Evolutionary conservation across 1,140 invertebrate genomes (phyloP).

Genomic region (Orchestia grillus): DNA sequence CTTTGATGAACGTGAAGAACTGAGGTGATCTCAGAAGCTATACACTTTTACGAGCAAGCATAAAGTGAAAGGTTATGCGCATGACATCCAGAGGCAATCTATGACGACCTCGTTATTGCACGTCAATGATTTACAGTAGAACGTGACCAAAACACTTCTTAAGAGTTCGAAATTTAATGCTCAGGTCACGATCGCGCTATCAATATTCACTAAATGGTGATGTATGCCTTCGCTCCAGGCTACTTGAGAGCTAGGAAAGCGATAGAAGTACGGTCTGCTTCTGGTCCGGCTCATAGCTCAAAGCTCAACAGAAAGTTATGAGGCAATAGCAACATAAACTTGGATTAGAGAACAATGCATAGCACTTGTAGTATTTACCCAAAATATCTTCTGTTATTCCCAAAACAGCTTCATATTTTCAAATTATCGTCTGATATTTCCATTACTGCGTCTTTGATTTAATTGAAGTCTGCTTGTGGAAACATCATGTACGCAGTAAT

Average conservation of each 20-base stretch:
- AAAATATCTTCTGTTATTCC: too few species aligned
- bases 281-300: too few species aligned
- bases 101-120: neutral
- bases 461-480: too few species aligned
- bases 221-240: neutral
- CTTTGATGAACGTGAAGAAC: neutral
- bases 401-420: too few species aligned
- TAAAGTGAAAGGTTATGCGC: neutral
- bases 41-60: neutral
- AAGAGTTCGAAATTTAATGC: neutral
- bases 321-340: too few species aligned
- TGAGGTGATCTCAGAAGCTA: neutral
- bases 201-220: constrained; percentile 9
- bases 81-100: neutral
- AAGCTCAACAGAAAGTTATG: neutral
- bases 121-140: neutral
- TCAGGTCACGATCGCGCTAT: neutral
- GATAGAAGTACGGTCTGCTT: neutral
- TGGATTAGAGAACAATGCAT: too few species aligned
- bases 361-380: too few species aligned
- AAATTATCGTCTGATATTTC: too few species aligned
- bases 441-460: too few species aligned
- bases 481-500: too few species aligned
- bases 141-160: neutral
- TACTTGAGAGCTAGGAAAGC: neutral